phyloP scores from a whole-genome alignment of 2,113 vertebrate species.

The Phasianus colchicus region DNA sequence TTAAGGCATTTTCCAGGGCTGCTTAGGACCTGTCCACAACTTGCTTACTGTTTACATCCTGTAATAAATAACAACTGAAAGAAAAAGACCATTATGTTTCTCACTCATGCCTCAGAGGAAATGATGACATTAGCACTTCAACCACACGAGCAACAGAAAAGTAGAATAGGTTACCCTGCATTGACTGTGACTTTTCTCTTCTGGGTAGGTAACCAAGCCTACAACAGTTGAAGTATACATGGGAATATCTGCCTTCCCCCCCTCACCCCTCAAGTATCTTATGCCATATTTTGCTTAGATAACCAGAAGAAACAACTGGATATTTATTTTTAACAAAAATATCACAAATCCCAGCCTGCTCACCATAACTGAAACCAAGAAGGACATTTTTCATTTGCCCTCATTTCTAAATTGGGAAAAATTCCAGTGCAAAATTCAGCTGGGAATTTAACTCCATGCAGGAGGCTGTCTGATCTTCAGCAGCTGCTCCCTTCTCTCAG shows the following conservation, averaged over 20 bases:
- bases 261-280: not conserved
- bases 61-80: not conserved
- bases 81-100: not conserved
- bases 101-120: not conserved
- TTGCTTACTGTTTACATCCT: not conserved
- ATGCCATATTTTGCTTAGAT: not conserved
- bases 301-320: not conserved
- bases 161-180: not conserved
- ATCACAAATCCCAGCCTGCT: not conserved
- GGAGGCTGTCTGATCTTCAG: constrained; percentile 15
- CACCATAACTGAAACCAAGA: not conserved
- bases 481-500: constrained; percentile 11
- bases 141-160: not conserved
- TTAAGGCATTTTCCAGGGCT: not conserved
- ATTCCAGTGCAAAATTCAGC: not conserved
- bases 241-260: not conserved
- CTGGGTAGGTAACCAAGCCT: not conserved
- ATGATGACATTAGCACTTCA: not conserved
- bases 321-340: not conserved
- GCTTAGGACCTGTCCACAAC: not conserved
- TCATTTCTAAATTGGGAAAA: not conserved
- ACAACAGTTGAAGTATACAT: not conserved
- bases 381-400: not conserved
- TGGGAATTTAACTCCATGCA: not conserved
- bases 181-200: not conserved